Base-by-base conservation (phyloP, 2,888 invertebrate genomes). In the Drosophila neotestacea region DNA sequence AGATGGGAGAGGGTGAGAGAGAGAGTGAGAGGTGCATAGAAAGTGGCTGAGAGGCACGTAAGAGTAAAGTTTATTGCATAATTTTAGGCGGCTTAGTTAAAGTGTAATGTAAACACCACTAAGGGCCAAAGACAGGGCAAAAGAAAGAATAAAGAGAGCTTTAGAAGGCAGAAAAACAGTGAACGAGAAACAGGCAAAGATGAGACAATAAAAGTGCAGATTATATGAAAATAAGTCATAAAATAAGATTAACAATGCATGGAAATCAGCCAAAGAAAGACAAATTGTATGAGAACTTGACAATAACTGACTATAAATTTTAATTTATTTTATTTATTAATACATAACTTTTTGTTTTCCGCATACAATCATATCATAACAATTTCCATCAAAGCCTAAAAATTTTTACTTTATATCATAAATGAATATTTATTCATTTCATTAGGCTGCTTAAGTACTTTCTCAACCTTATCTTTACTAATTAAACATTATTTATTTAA, bases 31-130 rank as follows among this genome's bases (percentile, higher is more conserved):
- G 50, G 62, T 51, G 61, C 55, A 56, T 54, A 11, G 55, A 62
- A 70, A 73, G 83, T 82, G 79, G 71, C 71, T 71, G 78, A 65
- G 70, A 62, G 83, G 72, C 84, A 75, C 87, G 85, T 86, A 84
- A 87, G 79, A 85, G 77, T 79, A 85, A 85, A 88, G 88, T 85
- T 85, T 88, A 89, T 85, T 86, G 85, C 85, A 88, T 89, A 89
- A 85, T 85, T 88, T 85, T 77, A 82, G 83, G 70, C 85, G 73
- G 88, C 82, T 85, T 82, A 89, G 77, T 79, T 77, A 77, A 85
- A 85, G 85, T 85, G 85, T 77, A 85, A 85, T 88, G 89, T 85
- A 85, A 89, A 85, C 85, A 84, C 69, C 78, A 67, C 59, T 46
- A 62, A 61, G 52, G 56, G 61, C 52, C 39, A 51, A 27, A 39